These are phyloP conservation scores for Dysdera silvatica DNA, from an alignment of 1,140 invertebrate genomes.

Conservation along the genomic window DNA sequence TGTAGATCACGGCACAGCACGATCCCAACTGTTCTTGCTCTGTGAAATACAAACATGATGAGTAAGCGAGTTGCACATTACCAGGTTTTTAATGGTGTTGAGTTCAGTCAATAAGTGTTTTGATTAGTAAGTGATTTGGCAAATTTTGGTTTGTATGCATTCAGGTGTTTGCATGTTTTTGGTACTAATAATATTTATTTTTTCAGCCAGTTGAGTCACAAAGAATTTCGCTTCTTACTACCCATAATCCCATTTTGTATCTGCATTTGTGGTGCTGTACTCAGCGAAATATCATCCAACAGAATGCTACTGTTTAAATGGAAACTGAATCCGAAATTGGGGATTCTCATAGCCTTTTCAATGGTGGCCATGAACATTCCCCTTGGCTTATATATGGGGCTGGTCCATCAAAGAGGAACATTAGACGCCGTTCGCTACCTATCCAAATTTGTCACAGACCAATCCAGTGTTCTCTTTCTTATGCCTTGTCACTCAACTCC, in stretches of 20 bases:
- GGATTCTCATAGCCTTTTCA: neutral
- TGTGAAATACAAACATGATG: no score
- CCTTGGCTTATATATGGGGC: slow-evolving; percentile 56
- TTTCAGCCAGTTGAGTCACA: slow-evolving; percentile 71
- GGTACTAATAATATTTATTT: no score
- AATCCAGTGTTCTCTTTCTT: slow-evolving; percentile 65
- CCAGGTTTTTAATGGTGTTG: no score
- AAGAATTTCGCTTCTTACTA: slow-evolving; percentile 86
- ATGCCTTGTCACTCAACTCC: slow-evolving; percentile 91
- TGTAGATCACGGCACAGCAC: no score
- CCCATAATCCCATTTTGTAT: slow-evolving; percentile 73
- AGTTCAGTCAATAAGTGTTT: no score
- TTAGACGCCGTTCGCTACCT: slow-evolving; percentile 65
- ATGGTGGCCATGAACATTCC: slow-evolving; percentile 44
- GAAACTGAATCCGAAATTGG: neutral
- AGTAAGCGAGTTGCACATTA: no score
- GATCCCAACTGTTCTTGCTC: no score
- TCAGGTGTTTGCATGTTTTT: no score
- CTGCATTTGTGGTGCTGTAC: slow-evolving; percentile 53
- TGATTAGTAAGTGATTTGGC: no score
- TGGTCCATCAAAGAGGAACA: slow-evolving; percentile 72
- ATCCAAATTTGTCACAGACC: slow-evolving; percentile 48
- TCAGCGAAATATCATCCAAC: slow-evolving; percentile 32
- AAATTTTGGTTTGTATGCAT: no score
- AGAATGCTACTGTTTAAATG: neutral